phyloP scores from a whole-genome alignment of 2,797 vertebrate species.

The Hydrocynus forskahlii region DNA sequence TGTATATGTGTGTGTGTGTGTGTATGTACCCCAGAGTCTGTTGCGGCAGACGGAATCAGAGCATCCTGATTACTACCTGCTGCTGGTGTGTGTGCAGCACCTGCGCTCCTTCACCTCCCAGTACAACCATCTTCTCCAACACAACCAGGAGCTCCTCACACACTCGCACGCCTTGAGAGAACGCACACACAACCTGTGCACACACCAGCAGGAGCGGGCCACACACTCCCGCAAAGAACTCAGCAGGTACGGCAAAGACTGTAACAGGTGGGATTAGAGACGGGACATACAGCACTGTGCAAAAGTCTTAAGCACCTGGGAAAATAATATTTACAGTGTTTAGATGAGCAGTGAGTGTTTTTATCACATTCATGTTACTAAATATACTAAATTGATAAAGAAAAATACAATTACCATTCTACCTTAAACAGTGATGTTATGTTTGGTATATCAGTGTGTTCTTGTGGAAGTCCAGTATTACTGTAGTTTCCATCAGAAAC shows the following conservation, averaged over 20 bases:
- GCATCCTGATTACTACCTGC: constrained; percentile 95
- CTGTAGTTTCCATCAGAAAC: no score
- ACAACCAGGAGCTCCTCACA: constrained; percentile 93
- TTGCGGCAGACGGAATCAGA: constrained; percentile 91
- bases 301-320: no score
- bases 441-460: no score
- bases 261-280: no score
- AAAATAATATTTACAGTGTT: no score
- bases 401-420: no score
- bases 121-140: constrained; percentile 90
- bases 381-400: no score
- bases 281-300: no score
- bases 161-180: constrained; percentile 76
- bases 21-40: constrained; percentile 77
- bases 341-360: no score
- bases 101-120: constrained; percentile 90
- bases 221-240: constrained; percentile 90
- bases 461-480: no score
- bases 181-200: constrained; percentile 77
- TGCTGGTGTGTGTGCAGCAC: constrained; percentile 93
- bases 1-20: constrained; percentile 49
- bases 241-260: constrained; percentile 82
- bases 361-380: no score
- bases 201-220: constrained; percentile 89
- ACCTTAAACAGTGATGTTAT: no score